Percentiles rank a stretch among this genome's conserved stretches.
Conservation (phyloP, 1,140 invertebrate genomes). For the Temnothorax nylanderi region DNA sequence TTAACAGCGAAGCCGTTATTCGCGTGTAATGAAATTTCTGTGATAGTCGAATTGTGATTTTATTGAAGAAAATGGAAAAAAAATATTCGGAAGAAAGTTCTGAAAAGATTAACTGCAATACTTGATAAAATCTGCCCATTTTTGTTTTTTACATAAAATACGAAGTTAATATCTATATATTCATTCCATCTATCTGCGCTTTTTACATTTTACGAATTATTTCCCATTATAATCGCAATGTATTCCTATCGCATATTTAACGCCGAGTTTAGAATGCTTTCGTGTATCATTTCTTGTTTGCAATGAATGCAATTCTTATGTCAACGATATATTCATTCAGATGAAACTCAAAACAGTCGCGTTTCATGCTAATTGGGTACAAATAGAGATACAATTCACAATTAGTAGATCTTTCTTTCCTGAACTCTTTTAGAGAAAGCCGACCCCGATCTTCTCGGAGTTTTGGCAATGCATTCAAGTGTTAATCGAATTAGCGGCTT, state of each 20-base stretch:
- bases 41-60: neutral
- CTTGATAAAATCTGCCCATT: neutral
- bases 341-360: neutral
- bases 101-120: neutral
- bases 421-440: neutral
- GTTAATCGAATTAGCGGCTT: conserved; percentile 39
- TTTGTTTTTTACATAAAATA: neutral
- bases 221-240: neutral
- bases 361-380: conserved; percentile 10
- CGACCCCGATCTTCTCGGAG: neutral
- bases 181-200: too few relatives aligned
- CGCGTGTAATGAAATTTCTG: neutral
- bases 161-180: neutral
- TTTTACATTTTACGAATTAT: neutral
- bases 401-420: neutral
- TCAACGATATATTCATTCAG: neutral
- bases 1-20: neutral
- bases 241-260: neutral
- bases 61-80: neutral
- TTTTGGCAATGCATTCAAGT: neutral
- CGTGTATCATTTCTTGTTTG: conserved; percentile 2
- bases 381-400: neutral
- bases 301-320: neutral
- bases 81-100: neutral
- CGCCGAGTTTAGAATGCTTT: neutral